These are phyloP conservation scores for Macropis europaea DNA, from an alignment of 2,888 invertebrate species.

Conservation along the genomic window DNA sequence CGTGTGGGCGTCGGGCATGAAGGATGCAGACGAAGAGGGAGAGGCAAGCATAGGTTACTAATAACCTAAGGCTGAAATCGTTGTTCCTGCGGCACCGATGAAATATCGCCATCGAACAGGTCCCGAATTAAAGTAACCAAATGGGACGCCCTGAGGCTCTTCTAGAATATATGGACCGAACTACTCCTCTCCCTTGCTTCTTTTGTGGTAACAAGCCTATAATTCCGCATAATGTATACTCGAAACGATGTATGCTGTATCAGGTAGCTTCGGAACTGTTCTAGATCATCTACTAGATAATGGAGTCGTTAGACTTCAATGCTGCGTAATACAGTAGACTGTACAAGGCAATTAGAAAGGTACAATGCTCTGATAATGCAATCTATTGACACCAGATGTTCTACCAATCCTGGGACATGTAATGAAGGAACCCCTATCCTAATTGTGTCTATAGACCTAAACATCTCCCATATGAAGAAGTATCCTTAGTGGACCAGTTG, in stretches of 20 bases:
- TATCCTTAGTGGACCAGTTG: too few relatives aligned
- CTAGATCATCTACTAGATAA: too few relatives aligned
- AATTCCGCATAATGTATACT: not conserved
- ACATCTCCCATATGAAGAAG: too few relatives aligned
- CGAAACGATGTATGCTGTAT: not conserved
- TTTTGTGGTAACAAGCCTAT: conserved; percentile 1
- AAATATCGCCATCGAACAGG: conserved; percentile 65
- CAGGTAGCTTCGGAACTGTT: too few relatives aligned
- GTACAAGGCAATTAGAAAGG: too few relatives aligned
- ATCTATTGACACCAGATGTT: too few relatives aligned
- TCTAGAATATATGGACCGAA: conserved; percentile 44
- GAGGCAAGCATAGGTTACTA: conserved; percentile 50
- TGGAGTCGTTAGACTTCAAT: too few relatives aligned
- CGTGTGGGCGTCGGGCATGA: conserved; percentile 54
- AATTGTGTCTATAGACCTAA: too few relatives aligned
- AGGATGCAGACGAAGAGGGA: conserved; percentile 29
- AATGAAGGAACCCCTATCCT: too few relatives aligned
- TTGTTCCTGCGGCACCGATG: conserved; percentile 49
- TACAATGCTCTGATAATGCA: too few relatives aligned
- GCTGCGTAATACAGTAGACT: too few relatives aligned
- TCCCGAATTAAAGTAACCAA: conserved; percentile 65
- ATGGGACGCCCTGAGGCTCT: conserved; percentile 50
- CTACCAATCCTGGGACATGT: too few relatives aligned
- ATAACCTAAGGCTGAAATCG: conserved; percentile 65
- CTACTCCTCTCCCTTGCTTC: conserved; percentile 4